Conservation (phyloP, 2,888 invertebrate species). For the Pheosia tremula region DNA sequence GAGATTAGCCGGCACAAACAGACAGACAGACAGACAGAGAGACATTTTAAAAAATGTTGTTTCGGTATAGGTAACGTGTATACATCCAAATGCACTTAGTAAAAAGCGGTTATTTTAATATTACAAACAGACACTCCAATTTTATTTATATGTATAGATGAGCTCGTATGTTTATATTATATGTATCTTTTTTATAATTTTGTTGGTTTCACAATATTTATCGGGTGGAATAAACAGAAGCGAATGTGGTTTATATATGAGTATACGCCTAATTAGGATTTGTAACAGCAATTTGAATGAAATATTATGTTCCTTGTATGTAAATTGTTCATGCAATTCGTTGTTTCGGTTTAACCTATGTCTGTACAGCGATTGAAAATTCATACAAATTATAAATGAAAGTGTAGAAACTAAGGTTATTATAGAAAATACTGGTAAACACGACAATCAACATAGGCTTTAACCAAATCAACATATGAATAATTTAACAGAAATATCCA, state of each 20-base stretch:
- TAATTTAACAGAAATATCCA: neutral
- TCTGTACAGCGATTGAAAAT: neutral
- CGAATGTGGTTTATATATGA: slow-evolving; percentile 33
- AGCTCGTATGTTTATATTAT: too few species aligned
- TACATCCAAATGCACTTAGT: too few species aligned
- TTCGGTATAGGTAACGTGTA: too few species aligned
- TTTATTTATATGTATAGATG: too few species aligned
- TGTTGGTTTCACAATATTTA: neutral
- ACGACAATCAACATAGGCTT: neutral
- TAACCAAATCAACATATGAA: neutral
- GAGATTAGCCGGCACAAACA: too few species aligned
- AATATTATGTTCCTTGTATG: neutral
- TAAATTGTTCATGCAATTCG: neutral
- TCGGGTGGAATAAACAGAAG: neutral
- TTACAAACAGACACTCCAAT: too few species aligned
- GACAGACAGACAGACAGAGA: too few species aligned
- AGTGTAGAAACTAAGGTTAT: too few species aligned
- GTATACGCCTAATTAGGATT: slow-evolving; percentile 53
- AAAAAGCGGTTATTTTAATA: too few species aligned
- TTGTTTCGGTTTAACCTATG: neutral
- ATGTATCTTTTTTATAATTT: neutral
- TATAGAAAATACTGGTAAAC: neutral
- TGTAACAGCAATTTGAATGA: slow-evolving; percentile 48
- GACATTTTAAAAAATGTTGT: too few species aligned
- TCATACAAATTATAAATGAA: neutral